Evolutionary conservation across 2,888 invertebrate species (phyloP).

Genomic region (Chalcosyrphus nemorum): DNA sequence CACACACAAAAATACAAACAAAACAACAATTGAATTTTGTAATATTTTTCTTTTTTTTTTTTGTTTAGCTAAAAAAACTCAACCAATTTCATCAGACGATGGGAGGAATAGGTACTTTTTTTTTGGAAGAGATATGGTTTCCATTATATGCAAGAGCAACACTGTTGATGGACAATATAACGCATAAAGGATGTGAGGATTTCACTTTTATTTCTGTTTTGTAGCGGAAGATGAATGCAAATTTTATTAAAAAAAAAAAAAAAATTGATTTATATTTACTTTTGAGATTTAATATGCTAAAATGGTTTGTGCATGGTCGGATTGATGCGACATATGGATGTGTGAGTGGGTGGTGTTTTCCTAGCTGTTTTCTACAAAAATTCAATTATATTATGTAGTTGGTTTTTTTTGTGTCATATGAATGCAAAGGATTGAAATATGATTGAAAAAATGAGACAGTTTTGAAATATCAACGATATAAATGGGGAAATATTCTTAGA

Average conservation of each 20-base stretch:
- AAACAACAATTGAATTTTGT: conserved; percentile 46
- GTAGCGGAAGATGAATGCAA: conserved; percentile 56
- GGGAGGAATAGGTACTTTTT: conserved; percentile 12
- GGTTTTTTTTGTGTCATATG: too few relatives aligned
- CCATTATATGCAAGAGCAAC: background rate
- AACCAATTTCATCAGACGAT: conserved; percentile 19
- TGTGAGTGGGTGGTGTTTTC: background rate
- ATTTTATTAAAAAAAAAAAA: conserved; percentile 45
- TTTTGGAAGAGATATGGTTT: background rate
- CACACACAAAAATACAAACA: background rate
- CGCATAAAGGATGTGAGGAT: conserved; percentile 48
- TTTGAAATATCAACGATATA: background rate
- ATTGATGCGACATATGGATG: conserved; percentile 34
- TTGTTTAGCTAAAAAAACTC: conserved; percentile 20
- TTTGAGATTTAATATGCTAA: conserved; percentile 65
- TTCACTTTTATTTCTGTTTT: conserved; percentile 19
- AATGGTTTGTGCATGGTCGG: conserved; percentile 48
- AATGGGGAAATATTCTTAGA: too few relatives aligned
- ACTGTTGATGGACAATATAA: conserved; percentile 51
- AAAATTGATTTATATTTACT: conserved; percentile 61
- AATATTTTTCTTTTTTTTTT: conserved; percentile 22
- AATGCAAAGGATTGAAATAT: background rate
- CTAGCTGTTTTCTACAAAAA: background rate
- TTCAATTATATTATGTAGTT: conserved; percentile 35
- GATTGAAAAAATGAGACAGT: background rate